Evolutionary conservation across 30 jellyfish, hydroid and myxozoan species (phyloP), one percentile per base, ranked within the genome.

Genomic region (Turritopsis rubra): DNA sequence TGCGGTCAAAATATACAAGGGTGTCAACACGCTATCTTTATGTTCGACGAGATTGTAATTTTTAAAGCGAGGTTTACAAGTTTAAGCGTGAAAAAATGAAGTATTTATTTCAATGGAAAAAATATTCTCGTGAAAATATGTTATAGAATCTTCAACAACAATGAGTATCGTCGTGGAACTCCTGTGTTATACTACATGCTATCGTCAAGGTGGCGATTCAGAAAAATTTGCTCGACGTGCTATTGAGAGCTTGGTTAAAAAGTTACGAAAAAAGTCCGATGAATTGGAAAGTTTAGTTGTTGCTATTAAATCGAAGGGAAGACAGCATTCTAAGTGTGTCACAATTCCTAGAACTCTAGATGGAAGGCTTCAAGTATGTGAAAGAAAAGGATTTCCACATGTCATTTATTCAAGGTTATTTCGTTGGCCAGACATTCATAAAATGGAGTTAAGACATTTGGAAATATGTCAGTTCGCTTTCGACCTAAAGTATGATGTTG

Each of bases 371-470:
- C 99, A 94, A 81, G 99, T 94, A 60, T 94, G 99, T 85, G 99
- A 94, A 79, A 82, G 99, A 29, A 94, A 94, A 83, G 99, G 99
- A 52, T 94, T 94, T 82, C 99, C 99, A 60, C 99, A 94, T 86
- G 99, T 94, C 81, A 94, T 94, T 31, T 94, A 94, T 82, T 91
- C 99, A 30, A 77, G 99, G 60, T 81, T 94, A 66, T 94, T 94
- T 84, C 88, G 99, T 60, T 94, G 99, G 99, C 99, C 99, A 24
- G 99, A 94, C 79, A 94, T 94, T 27, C 99, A 94, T 78, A 94
- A 94, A 83, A 94, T 94, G 99, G 99, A 94, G 70, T 86, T 94
- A 8, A 60, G 99, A 52, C 99, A 94, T 76, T 83, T 85, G 76
- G 99, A 94, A 29, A 89, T 90, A 30, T 94, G 99, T 65, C 99